Conservation (phyloP, 2,888 invertebrate species). For the Eilema caniola region DNA sequence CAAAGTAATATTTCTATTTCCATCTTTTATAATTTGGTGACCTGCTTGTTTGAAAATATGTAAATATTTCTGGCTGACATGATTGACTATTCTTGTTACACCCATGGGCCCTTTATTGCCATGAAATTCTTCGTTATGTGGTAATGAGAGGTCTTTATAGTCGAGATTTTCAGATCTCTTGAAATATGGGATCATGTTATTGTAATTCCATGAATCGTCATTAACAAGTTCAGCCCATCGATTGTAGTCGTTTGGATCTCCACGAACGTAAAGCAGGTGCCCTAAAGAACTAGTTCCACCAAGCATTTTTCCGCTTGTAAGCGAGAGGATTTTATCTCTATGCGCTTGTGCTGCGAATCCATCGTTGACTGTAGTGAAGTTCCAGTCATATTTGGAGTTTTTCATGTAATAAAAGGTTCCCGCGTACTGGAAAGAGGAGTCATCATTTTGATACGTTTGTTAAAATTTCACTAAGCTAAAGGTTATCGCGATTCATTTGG, state of each 20-base stretch:
- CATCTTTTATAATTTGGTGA: slow-evolving; percentile 50
- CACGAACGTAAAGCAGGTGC: slow-evolving; percentile 52
- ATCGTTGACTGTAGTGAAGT: slow-evolving; percentile 54
- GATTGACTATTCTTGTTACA: slow-evolving; percentile 57
- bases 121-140: slow-evolving; percentile 53
- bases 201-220: slow-evolving; percentile 56
- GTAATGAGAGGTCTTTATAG: slow-evolving; percentile 44
- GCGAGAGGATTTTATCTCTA: slow-evolving; percentile 27
- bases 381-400: slow-evolving; percentile 50
- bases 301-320: slow-evolving; percentile 58
- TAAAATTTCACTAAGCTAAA: too few species aligned
- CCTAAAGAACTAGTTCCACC: slow-evolving; percentile 62
- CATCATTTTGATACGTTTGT: not conserved
- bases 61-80: slow-evolving; percentile 52
- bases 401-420: slow-evolving; percentile 40
- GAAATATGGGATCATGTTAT: slow-evolving; percentile 57
- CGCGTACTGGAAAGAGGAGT: slow-evolving; percentile 48
- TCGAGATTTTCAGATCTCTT: slow-evolving; percentile 58
- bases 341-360: slow-evolving; percentile 39
- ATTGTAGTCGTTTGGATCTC: slow-evolving; percentile 54
- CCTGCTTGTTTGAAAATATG: slow-evolving; percentile 77
- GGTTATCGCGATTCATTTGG: too few species aligned
- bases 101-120: slow-evolving; percentile 71
- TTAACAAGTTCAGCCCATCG: slow-evolving; percentile 43
- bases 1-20: slow-evolving; percentile 40